A percentile compares a stretch with the other conserved stretches of the same genome.
phyloP scores from a whole-genome alignment of 2,797 vertebrate genomes.

The Pagetopsis macropterus region DNA sequence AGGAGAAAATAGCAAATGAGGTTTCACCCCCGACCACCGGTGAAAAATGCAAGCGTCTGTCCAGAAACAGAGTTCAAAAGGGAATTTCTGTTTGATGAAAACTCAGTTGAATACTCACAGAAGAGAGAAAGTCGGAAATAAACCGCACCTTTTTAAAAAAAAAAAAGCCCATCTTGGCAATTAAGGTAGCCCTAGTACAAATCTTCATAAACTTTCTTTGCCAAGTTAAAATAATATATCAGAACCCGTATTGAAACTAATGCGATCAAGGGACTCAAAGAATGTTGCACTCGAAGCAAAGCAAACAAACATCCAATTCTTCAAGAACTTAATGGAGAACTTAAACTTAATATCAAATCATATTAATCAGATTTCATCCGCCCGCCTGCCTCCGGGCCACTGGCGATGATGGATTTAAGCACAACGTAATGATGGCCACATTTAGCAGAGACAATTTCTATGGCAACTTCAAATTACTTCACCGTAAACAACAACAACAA shows the following conservation, averaged over 20 bases:
- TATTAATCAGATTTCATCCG: constrained; percentile 62
- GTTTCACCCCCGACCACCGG: constrained; percentile 45
- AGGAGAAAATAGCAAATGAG: constrained; percentile 63
- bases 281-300: constrained; percentile 24
- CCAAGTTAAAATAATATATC: neutral
- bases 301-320: constrained; percentile 24
- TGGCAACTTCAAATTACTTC: constrained; percentile 71
- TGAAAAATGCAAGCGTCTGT: constrained; percentile 63
- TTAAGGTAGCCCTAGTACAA: neutral
- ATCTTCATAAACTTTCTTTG: neutral
- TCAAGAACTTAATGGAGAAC: constrained; percentile 49
- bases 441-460: constrained; percentile 65
- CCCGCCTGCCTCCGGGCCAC: constrained; percentile 39
- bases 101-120: constrained; percentile 32
- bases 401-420: constrained; percentile 60
- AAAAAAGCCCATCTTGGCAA: constrained; percentile 3
- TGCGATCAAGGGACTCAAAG: constrained; percentile 2
- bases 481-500: constrained; percentile 68
- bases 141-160: constrained; percentile 14
- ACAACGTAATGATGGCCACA: constrained; percentile 65
- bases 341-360: constrained; percentile 43
- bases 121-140: constrained; percentile 26
- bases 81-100: constrained; percentile 58
- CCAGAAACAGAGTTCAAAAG: constrained; percentile 63
- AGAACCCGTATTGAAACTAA: neutral